Evolutionary conservation across 2,113 vertebrate genomes (phyloP).

Genomic region (Pardalotus punctatus): DNA sequence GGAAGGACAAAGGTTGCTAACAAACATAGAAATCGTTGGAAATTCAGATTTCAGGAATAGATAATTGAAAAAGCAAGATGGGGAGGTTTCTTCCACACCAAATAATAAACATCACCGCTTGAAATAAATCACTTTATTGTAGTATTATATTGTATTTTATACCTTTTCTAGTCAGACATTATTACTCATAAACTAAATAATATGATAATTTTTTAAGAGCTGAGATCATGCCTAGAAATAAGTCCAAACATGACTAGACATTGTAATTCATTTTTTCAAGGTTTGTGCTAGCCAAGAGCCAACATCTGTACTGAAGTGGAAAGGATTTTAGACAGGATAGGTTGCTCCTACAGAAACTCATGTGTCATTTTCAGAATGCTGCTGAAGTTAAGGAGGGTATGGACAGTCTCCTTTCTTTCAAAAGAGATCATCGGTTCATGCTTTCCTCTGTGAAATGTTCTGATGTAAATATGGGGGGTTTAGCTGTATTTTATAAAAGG

Average conservation of each 20-base stretch:
- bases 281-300: background rate
- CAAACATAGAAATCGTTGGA: background rate
- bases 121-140: slow-evolving; percentile 4
- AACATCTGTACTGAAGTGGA: background rate
- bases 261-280: background rate
- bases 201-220: background rate
- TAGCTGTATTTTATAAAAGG: background rate
- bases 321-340: background rate
- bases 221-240: slow-evolving; percentile 19
- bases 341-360: background rate
- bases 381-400: background rate
- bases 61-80: background rate
- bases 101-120: background rate
- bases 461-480: background rate
- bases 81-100: background rate
- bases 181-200: slow-evolving; percentile 33
- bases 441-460: background rate
- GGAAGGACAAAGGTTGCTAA: background rate
- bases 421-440: background rate
- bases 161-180: background rate
- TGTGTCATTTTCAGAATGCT: background rate
- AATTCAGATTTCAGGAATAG: background rate
- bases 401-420: background rate
- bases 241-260: slow-evolving; percentile 39
- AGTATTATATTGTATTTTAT: background rate